These are phyloP conservation scores for Cardinalis cardinalis DNA, from an alignment of 2,113 vertebrate species.

Conservation along the genomic window DNA sequence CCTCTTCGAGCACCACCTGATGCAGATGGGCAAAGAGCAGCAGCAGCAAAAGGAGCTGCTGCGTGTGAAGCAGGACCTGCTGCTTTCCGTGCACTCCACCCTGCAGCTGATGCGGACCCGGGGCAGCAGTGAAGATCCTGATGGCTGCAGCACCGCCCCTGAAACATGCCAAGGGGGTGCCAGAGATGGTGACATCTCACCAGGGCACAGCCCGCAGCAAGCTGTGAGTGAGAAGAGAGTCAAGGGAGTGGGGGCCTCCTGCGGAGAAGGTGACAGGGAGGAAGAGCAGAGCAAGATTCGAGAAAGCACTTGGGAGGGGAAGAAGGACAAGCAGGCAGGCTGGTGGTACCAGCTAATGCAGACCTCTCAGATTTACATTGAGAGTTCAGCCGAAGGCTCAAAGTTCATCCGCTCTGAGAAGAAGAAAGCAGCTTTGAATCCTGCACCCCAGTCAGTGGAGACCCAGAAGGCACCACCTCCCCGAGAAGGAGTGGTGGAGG, in stretches of 20 bases:
- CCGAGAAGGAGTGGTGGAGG: slow-evolving; percentile 91
- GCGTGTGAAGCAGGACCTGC: slow-evolving; percentile 80
- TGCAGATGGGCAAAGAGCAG: slow-evolving; percentile 87
- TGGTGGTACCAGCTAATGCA: slow-evolving; percentile 99
- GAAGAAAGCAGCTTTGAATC: slow-evolving; percentile 49
- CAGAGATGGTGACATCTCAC: slow-evolving; percentile 13
- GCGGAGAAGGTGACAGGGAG: slow-evolving; percentile 51
- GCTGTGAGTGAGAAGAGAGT: slow-evolving; percentile 34
- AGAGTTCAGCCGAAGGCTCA: slow-evolving; percentile 79
- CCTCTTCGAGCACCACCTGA: slow-evolving; percentile 88
- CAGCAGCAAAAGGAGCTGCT: slow-evolving; percentile 89
- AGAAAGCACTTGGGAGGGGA: slow-evolving; percentile 40
- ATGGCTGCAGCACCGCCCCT: background rate
- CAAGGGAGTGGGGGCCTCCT: slow-evolving; percentile 70
- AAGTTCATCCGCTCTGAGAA: slow-evolving; percentile 84
- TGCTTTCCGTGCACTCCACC: slow-evolving; percentile 86
- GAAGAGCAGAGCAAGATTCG: slow-evolving; percentile 16
- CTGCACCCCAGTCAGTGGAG: background rate
- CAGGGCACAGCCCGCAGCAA: background rate
- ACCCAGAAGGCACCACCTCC: slow-evolving; percentile 74
- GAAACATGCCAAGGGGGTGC: background rate
- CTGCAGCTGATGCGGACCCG: slow-evolving; percentile 88
- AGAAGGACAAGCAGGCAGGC: slow-evolving; percentile 81
- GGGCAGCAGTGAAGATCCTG: slow-evolving; percentile 33
- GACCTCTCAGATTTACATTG: slow-evolving; percentile 96